Conservation (phyloP, 2,797 vertebrate species). For the Cossypha caffra region DNA sequence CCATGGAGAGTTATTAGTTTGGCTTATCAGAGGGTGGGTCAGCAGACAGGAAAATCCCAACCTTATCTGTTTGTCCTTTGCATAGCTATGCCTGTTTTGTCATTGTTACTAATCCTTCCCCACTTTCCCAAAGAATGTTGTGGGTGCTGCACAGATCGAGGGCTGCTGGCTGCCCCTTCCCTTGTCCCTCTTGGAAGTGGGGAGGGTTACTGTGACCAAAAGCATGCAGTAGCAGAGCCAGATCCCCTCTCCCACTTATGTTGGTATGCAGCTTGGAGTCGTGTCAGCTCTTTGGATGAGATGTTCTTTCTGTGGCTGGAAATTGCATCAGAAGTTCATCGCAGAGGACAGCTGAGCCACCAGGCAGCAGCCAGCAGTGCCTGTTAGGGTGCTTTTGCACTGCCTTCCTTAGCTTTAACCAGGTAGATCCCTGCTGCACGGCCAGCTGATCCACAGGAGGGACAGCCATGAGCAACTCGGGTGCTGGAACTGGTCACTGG, state of each 20-base stretch:
- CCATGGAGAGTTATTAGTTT: not conserved
- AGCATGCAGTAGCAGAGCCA: slow-evolving; percentile 8
- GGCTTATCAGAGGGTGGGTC: slow-evolving; percentile 26
- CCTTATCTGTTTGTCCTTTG: slow-evolving; percentile 11
- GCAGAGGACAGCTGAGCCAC: slow-evolving; percentile 25
- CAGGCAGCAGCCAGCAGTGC: not conserved
- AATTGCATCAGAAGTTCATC: slow-evolving; percentile 46
- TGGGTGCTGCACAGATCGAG: not conserved
- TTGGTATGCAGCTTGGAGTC: slow-evolving; percentile 18
- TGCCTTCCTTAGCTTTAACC: not conserved
- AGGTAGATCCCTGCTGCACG: not conserved
- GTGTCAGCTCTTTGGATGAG: not conserved
- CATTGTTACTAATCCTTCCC: slow-evolving; percentile 11
- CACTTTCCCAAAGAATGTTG: not conserved
- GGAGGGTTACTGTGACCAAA: not conserved
- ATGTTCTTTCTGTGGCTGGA: slow-evolving; percentile 47
- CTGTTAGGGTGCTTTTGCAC: not conserved
- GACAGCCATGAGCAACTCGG: fast-evolving
- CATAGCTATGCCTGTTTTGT: slow-evolving; percentile 2
- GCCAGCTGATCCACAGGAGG: not conserved
- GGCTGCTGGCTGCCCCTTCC: not conserved
- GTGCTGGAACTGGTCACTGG: not conserved
- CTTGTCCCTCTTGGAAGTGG: not conserved
- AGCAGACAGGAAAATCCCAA: slow-evolving; percentile 43
- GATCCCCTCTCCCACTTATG: slow-evolving; percentile 6